Percentiles rank a stretch among this genome's conserved stretches.
These are phyloP conservation scores for Sterna hirundo DNA, from an alignment of 2,113 vertebrate genomes.

Conservation along the genomic window DNA sequence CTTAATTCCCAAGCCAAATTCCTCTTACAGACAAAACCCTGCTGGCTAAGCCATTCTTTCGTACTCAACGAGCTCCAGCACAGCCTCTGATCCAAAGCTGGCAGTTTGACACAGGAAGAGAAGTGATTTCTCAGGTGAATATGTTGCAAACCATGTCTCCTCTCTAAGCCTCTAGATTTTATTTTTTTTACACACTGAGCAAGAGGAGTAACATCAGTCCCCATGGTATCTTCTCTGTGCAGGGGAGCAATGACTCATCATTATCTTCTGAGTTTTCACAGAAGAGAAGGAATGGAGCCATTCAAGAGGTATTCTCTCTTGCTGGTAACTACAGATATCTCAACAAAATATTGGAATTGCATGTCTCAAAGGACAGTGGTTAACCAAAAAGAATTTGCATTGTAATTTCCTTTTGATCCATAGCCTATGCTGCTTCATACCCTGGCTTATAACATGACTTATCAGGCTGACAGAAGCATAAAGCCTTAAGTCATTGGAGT, in stretches of 20 bases:
- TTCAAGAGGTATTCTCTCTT: neutral
- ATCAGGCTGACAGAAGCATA: neutral
- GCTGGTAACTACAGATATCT: neutral
- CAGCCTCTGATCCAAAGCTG: constrained; percentile 39
- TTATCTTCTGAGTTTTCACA: neutral
- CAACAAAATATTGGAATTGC: neutral
- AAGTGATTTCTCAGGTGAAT: constrained; percentile 47
- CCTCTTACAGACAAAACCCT: constrained; percentile 32
- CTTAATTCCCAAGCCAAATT: constrained; percentile 54
- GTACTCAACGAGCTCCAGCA: neutral
- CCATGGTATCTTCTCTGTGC: neutral
- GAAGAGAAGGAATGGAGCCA: neutral
- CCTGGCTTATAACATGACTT: neutral
- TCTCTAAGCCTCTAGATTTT: constrained; percentile 6
- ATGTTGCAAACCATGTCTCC: neutral
- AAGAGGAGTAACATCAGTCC: neutral
- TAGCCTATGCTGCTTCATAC: neutral
- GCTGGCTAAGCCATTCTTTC: constrained; percentile 41
- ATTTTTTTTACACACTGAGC: neutral
- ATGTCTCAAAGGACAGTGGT: neutral
- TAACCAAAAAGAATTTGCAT: neutral
- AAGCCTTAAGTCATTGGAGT: neutral
- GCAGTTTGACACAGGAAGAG: constrained; percentile 29
- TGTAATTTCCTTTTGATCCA: neutral
- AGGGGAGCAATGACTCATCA: constrained; percentile 21